A percentile compares a stretch with the other conserved stretches of the same genome.
Conservation (phyloP, 2,797 vertebrate genomes). For the Chelon labrosus region DNA sequence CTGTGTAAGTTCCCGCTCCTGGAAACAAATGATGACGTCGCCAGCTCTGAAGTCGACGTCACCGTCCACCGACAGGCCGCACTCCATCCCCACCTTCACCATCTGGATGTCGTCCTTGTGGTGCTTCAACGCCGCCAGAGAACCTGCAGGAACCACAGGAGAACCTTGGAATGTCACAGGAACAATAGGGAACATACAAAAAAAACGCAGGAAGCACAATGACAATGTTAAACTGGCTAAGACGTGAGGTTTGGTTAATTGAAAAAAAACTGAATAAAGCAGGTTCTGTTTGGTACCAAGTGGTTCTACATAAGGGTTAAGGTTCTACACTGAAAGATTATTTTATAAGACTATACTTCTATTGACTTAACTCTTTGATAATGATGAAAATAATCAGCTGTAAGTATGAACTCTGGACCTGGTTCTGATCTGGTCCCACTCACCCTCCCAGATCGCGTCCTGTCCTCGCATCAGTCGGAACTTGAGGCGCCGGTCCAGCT, state of each 20-base stretch:
- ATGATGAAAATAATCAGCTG: too few species aligned
- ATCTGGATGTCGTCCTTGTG: slow-evolving; percentile 90
- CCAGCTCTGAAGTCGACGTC: slow-evolving; percentile 85
- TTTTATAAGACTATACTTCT: too few species aligned
- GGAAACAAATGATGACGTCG: slow-evolving; percentile 90
- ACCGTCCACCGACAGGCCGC: slow-evolving; percentile 89
- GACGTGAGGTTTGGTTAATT: too few species aligned
- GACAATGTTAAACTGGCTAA: too few species aligned
- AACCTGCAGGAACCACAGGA: slow-evolving; percentile 76
- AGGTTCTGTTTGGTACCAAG: too few species aligned
- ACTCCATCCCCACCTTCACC: slow-evolving; percentile 92
- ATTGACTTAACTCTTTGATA: too few species aligned
- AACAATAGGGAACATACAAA: too few species aligned
- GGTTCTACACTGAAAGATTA: too few species aligned
- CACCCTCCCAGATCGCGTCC: slow-evolving; percentile 91
- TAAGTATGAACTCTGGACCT: too few species aligned
- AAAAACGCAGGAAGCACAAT: too few species aligned
- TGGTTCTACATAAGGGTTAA: too few species aligned
- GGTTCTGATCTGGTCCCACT: slow-evolving; percentile 25
- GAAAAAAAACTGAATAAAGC: too few species aligned
- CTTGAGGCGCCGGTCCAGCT: slow-evolving; percentile 87
- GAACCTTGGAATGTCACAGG: background rate
- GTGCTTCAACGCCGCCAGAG: slow-evolving; percentile 89
- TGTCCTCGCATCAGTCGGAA: slow-evolving; percentile 88
- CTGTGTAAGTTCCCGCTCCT: slow-evolving; percentile 80